These are phyloP conservation scores for Lasiurus cinereus DNA, from an alignment of 2,113 vertebrate species.

Conservation along the genomic window DNA sequence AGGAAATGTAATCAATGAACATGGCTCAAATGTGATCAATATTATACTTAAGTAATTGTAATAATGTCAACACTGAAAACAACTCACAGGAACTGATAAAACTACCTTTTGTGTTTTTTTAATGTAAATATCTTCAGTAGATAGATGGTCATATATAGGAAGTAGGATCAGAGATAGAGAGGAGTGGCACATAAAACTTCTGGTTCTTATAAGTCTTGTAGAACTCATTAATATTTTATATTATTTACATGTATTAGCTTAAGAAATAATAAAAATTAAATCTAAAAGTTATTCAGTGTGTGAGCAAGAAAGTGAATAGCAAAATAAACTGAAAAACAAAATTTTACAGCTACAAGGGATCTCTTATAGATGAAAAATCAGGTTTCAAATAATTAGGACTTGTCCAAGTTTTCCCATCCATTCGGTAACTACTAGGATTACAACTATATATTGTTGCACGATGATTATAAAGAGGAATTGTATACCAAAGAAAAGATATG, in stretches of 20 bases:
- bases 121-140: background rate
- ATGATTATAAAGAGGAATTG: constrained; percentile 24
- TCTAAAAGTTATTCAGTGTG: constrained; percentile 25
- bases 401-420: constrained; percentile 28
- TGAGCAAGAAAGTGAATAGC: constrained; percentile 24
- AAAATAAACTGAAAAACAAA: constrained; percentile 40
- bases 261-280: background rate
- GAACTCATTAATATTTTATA: constrained; percentile 35
- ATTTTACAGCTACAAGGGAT: constrained; percentile 31
- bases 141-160: background rate
- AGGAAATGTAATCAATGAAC: constrained; percentile 17
- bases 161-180: constrained; percentile 28
- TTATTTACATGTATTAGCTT: constrained; percentile 43
- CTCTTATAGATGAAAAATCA: constrained; percentile 9
- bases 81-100: constrained; percentile 39
- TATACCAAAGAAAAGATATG: background rate
- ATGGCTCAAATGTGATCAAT: constrained; percentile 25
- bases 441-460: background rate
- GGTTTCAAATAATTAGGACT: constrained; percentile 51
- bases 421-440: background rate
- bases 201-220: background rate
- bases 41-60: constrained; percentile 6
- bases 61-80: constrained; percentile 44
- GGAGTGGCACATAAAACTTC: background rate
- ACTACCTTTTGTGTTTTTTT: background rate